Base-by-base conservation (phyloP, 1,140 invertebrate species). In the Lordiphosa collinella region DNA sequence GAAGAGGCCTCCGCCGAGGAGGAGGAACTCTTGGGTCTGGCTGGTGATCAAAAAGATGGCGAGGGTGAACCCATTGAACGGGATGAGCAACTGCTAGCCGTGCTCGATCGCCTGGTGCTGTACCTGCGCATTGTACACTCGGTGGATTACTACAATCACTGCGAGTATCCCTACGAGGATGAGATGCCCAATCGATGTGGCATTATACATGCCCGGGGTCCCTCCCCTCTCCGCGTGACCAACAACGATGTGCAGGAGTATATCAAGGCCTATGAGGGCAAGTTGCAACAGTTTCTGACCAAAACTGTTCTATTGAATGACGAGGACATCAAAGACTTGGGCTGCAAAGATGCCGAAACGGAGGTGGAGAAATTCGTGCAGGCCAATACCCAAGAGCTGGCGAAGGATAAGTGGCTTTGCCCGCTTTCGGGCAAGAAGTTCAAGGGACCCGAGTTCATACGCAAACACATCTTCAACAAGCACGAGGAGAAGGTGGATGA, bases 161-260 rank as follows among this genome's bases (percentile, higher is more conserved):
- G 96, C 78, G 98, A 99, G 82, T 99, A 99, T 91, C 97, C 98
- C 0, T 98, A 99, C 87, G 99, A 99, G 90, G 98, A 99, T 90
- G 98, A 99, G 88, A 99, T 99, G 98, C 99, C 99, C 0, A 99
- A 99, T 89, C 92, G 98, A 22, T 99, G 98, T 90, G 98, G 98
- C 10, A 98, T 99, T 59, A 97, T 99, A 91, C 98, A 99, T 89
- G 97, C 97, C 0, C 91, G 99, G 44, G 97, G 97, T 47, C 93
- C 94, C 12, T 92, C 96, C 3, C 96, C 97, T 1, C 92, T 92
- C 36, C 96, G 96, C 89, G 93, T 97, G 44, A 92, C 89, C 0
- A 89, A 69, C 3, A 91, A 92, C 74, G 94, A 94, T 79, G 90
- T 96, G 14, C 92, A 93, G 70, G 95, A 96, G 55, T 96, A 96